phyloP scores from a whole-genome alignment of 2,888 invertebrate genomes.

The Notodonta ziczac region DNA sequence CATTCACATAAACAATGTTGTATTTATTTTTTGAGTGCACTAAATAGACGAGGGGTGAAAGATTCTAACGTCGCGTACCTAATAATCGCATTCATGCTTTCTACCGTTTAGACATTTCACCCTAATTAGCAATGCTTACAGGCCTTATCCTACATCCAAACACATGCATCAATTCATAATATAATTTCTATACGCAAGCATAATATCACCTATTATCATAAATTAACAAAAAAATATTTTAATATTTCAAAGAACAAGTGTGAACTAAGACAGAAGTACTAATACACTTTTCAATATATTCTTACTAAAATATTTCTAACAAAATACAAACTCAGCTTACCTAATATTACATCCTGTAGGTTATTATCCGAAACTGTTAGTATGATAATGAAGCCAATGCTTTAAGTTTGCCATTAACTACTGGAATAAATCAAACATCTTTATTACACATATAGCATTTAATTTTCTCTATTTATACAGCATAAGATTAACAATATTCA shows the following conservation, averaged over 20 bases:
- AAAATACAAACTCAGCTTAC: slow-evolving; percentile 69
- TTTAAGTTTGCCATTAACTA: slow-evolving; percentile 54
- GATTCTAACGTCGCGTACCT: slow-evolving; percentile 5
- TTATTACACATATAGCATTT: slow-evolving; percentile 83
- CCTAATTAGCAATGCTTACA: slow-evolving; percentile 21
- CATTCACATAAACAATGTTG: no score
- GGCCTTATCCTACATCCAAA: slow-evolving; percentile 31
- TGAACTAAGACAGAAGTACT: background rate
- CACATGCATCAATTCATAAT: slow-evolving; percentile 49
- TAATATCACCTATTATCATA: slow-evolving; percentile 21
- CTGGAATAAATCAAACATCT: slow-evolving; percentile 79
- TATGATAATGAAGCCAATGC: slow-evolving; percentile 55
- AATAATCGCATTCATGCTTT: slow-evolving; percentile 22
- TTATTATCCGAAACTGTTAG: slow-evolving; percentile 59
- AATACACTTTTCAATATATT: slow-evolving; percentile 19
- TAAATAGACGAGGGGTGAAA: no score
- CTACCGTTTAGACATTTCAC: slow-evolving; percentile 7
- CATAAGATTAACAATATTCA: slow-evolving; percentile 84
- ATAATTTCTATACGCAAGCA: slow-evolving; percentile 39
- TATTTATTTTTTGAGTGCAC: no score
- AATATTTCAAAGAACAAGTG: slow-evolving; percentile 49
- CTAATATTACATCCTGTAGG: slow-evolving; percentile 64
- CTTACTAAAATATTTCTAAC: slow-evolving; percentile 60
- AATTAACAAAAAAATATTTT: slow-evolving; percentile 10
- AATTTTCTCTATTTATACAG: slow-evolving; percentile 84